phyloP scores from a whole-genome alignment of 2,113 vertebrate species.

The Arenaria interpres region DNA sequence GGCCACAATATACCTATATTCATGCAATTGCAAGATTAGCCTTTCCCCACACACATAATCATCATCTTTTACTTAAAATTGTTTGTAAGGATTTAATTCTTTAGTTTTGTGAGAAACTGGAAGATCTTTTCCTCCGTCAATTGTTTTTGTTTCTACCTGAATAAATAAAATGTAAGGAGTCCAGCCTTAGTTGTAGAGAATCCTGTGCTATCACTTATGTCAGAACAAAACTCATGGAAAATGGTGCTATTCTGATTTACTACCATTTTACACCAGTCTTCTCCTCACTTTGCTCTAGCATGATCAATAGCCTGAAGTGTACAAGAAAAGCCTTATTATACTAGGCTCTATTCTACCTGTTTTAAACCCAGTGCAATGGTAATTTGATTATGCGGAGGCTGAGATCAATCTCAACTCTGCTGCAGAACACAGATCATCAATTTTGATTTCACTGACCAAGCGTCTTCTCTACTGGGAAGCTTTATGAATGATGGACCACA shows the following conservation, averaged over 20 bases:
- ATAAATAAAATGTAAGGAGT: background rate
- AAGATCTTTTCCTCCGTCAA: background rate
- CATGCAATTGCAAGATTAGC: background rate
- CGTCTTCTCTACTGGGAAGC: background rate
- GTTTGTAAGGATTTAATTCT: background rate
- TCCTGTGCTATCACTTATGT: background rate
- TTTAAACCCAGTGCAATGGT: slow-evolving; percentile 3
- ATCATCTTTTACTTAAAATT: background rate
- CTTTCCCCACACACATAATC: background rate
- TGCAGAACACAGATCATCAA: slow-evolving; percentile 52
- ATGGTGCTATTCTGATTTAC: background rate
- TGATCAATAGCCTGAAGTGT: background rate
- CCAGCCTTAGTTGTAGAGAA: background rate
- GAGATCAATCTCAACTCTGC: slow-evolving; percentile 55
- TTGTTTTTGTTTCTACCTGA: background rate
- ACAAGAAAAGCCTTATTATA: slow-evolving; percentile 4
- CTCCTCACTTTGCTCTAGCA: background rate
- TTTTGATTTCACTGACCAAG: slow-evolving; percentile 60
- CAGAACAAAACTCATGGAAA: background rate
- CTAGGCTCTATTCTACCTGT: background rate
- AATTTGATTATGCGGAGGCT: slow-evolving; percentile 50
- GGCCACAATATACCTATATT: background rate
- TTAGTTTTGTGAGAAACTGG: background rate
- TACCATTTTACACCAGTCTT: background rate
- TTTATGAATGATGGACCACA: slow-evolving; percentile 64